A percentile compares a stretch with the other conserved stretches of the same genome.
phyloP scores from a whole-genome alignment of 2,797 vertebrate species.

The Lepilemur ruficaudatus region DNA sequence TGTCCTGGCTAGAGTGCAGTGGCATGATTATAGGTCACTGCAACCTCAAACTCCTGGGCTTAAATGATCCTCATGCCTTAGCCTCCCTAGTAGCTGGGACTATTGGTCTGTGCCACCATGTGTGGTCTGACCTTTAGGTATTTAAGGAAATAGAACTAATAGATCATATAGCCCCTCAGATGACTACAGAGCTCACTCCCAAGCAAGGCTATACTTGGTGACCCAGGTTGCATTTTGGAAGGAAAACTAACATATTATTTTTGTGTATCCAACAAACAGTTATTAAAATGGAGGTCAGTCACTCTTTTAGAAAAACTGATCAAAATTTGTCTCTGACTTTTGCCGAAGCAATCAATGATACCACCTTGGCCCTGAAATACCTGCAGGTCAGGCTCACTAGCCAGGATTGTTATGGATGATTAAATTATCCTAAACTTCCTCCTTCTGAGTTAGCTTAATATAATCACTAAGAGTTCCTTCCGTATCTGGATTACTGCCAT shows the following conservation, averaged over 20 bases:
- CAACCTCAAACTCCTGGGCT: no score
- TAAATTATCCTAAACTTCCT: background rate
- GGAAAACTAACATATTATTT: background rate
- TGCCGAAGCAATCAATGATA: background rate
- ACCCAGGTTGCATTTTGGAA: background rate
- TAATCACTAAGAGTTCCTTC: background rate
- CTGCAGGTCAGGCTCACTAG: background rate
- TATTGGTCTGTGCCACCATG: accelerated
- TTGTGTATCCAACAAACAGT: background rate
- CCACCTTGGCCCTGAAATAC: background rate
- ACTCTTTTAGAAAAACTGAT: background rate
- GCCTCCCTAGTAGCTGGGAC: no score
- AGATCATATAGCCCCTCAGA: background rate
- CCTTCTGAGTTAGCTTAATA: background rate
- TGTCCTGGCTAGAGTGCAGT: no score
- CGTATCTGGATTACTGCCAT: background rate
- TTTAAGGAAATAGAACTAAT: background rate
- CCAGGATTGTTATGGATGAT: background rate
- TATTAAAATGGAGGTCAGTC: background rate
- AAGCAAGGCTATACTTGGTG: background rate
- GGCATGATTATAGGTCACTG: no score
- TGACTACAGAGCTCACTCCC: background rate
- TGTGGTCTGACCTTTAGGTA: no score
- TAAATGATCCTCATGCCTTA: no score
- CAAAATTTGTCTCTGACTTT: background rate